Conservation (phyloP, 1,140 invertebrate species). For the Batillaria attramentaria region DNA sequence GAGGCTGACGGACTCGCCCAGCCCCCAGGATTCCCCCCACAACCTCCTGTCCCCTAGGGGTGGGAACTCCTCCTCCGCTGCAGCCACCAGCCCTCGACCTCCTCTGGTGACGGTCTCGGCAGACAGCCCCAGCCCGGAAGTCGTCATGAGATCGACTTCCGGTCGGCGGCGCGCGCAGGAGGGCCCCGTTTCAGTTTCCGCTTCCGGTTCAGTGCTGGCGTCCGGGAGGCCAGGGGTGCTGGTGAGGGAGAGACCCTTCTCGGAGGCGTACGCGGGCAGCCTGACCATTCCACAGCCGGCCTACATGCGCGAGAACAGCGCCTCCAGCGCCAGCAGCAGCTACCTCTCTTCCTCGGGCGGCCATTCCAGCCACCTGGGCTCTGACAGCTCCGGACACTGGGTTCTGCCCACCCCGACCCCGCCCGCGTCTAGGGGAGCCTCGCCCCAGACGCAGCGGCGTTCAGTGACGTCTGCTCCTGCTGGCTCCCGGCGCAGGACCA, state of each 20-base stretch:
- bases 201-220: background rate
- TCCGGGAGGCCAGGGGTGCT: background rate
- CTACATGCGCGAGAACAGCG: slow-evolving; percentile 54
- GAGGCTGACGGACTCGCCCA: slow-evolving; percentile 11
- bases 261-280: slow-evolving; percentile 46
- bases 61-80: background rate
- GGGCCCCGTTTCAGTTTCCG: background rate
- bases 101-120: slow-evolving; percentile 45
- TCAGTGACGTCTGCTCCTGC: background rate
- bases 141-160: slow-evolving; percentile 37
- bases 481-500: background rate
- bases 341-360: slow-evolving; percentile 43
- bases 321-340: slow-evolving; percentile 42
- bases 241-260: slow-evolving; percentile 41
- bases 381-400: slow-evolving; percentile 49
- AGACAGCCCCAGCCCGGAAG: slow-evolving; percentile 45
- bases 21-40: slow-evolving; percentile 12
- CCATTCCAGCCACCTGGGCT: slow-evolving; percentile 41
- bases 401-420: slow-evolving; percentile 46
- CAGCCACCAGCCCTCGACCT: slow-evolving; percentile 29
- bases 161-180: background rate
- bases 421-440: slow-evolving; percentile 41
- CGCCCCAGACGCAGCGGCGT: slow-evolving; percentile 36
- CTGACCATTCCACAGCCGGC: slow-evolving; percentile 57
- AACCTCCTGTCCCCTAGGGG: slow-evolving; percentile 6